Evolutionary conservation across 2,797 vertebrate genomes (phyloP).

Genomic region (Falco cherrug): DNA sequence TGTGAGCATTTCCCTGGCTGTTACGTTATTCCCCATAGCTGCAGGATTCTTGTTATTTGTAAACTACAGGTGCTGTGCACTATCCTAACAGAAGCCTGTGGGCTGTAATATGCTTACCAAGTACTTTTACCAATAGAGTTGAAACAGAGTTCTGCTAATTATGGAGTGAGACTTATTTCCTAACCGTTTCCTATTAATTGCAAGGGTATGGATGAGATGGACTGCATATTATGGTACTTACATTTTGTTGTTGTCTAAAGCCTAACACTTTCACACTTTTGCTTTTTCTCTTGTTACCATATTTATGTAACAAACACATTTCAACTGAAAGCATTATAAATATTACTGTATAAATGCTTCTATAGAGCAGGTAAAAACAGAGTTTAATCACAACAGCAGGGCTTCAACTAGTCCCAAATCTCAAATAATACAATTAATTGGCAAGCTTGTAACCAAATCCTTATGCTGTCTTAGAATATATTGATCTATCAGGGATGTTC

Average conservation of each 20-base stretch:
- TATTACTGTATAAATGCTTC: background rate
- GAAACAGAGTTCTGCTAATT: slow-evolving; percentile 43
- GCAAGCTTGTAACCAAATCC: background rate
- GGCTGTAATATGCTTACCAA: slow-evolving; percentile 53
- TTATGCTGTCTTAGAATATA: background rate
- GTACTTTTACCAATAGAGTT: slow-evolving; percentile 10
- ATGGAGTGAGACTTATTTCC: background rate
- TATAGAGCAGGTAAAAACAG: background rate
- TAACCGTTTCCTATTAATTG: slow-evolving; percentile 49
- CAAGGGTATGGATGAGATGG: background rate
- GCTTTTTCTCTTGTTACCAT: background rate
- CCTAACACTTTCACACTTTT: background rate
- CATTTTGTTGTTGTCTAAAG: background rate
- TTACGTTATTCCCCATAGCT: background rate
- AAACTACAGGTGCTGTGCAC: slow-evolving; percentile 25
- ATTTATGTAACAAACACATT: background rate
- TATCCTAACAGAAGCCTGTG: background rate
- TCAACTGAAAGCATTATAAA: background rate
- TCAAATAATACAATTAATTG: slow-evolving; percentile 49
- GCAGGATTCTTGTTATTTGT: background rate
- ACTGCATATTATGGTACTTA: background rate
- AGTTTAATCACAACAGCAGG: slow-evolving; percentile 36
- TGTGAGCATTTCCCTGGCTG: background rate
- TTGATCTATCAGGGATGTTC: background rate
- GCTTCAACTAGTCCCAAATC: slow-evolving; percentile 9